A percentile compares a stretch with the other conserved stretches of the same genome.
Conservation (phyloP, 2,797 vertebrate genomes). For the Anguilla pacifica region DNA sequence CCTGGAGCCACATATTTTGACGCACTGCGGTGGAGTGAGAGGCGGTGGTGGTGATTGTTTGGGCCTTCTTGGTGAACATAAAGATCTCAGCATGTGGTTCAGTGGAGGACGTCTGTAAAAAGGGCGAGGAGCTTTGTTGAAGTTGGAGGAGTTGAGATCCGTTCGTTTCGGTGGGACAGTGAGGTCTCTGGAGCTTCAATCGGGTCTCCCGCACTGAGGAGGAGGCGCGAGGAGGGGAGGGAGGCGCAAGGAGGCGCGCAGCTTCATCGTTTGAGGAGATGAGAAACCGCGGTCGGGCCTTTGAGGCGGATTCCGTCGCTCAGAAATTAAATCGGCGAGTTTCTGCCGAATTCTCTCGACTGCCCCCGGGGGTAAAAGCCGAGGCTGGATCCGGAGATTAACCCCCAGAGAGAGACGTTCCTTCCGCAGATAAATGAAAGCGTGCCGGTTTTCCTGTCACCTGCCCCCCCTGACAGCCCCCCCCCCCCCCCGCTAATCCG, state of each 20-base stretch:
- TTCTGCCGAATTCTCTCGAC: constrained; percentile 57
- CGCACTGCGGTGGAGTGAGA: too few species aligned
- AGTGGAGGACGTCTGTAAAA: neutral
- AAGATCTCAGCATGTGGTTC: neutral
- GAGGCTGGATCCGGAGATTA: constrained; percentile 88
- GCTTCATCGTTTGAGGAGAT: constrained; percentile 65
- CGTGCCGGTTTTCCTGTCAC: constrained; percentile 84
- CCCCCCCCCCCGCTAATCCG: constrained; percentile 76
- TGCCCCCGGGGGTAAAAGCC: constrained; percentile 82
- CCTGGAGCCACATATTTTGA: too few species aligned
- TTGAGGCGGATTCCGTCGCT: constrained; percentile 77
- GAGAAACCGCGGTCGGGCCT: constrained; percentile 73
- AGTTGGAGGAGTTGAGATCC: neutral
- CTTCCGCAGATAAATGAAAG: constrained; percentile 87
- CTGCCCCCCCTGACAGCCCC: constrained; percentile 87
- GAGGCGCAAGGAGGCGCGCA: constrained; percentile 22
- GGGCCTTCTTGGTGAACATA: neutral
- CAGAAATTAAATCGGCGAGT: constrained; percentile 58
- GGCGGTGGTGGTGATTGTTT: too few species aligned
- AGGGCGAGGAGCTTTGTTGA: neutral
- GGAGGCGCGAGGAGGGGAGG: constrained; percentile 37
- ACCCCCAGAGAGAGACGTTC: constrained; percentile 85
- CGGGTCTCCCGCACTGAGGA: constrained; percentile 16
- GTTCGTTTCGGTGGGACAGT: neutral
- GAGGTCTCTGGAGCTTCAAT: neutral